Evolutionary conservation across 2,797 vertebrate genomes (phyloP).

Genomic region (Gorsachius magnificus): DNA sequence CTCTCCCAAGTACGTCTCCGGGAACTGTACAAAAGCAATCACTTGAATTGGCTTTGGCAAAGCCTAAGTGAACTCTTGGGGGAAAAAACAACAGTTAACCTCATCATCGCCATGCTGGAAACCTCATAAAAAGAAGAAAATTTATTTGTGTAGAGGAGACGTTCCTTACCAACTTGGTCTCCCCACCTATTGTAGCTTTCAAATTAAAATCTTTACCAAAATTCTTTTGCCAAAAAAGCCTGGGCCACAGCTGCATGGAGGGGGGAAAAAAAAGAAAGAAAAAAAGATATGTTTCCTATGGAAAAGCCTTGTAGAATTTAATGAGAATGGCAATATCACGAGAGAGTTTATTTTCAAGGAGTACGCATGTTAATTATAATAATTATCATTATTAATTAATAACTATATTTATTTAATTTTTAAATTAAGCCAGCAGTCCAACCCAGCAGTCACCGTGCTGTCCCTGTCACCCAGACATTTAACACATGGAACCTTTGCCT

Average conservation of each 20-base stretch:
- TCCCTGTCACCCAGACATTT: background rate
- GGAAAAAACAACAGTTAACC: background rate
- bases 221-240: background rate
- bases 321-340: background rate
- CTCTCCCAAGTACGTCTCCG: background rate
- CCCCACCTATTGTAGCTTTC: background rate
- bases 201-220: background rate
- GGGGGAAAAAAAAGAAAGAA: too few species aligned
- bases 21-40: background rate
- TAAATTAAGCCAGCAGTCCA: too few species aligned
- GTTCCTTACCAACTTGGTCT: background rate
- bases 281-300: background rate
- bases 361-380: background rate
- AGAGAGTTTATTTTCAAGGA: background rate
- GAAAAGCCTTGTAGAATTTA: background rate
- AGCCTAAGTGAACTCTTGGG: background rate
- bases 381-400: too few species aligned
- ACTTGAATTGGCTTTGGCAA: background rate
- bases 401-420: too few species aligned
- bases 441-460: background rate
- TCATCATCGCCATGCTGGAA: background rate
- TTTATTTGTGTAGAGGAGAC: background rate
- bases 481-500: background rate
- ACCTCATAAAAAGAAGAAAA: background rate
- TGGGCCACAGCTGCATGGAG: background rate